phyloP scores from a whole-genome alignment of 2,113 vertebrate genomes.

The Triplophysa dalaica region DNA sequence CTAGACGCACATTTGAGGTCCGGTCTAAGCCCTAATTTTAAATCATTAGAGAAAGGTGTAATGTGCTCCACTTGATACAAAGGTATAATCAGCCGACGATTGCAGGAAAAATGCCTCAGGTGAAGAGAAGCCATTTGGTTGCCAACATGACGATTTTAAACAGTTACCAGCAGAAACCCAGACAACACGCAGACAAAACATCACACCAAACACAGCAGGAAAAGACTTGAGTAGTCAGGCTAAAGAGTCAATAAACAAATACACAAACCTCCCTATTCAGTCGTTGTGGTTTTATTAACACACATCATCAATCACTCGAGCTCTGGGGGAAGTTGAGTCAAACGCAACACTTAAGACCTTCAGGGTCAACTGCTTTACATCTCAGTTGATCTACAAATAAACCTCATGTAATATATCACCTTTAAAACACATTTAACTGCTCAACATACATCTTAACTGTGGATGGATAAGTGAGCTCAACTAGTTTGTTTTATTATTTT shows the following conservation, averaged over 20 bases:
- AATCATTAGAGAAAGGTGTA: conserved; percentile 4
- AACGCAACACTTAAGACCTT: conserved; percentile 9
- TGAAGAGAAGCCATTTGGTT: background rate
- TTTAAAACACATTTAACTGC: background rate
- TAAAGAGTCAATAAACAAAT: background rate
- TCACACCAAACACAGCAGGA: conserved; percentile 2
- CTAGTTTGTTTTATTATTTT: background rate
- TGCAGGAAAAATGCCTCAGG: background rate
- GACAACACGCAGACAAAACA: background rate
- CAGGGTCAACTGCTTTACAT: conserved; percentile 20
- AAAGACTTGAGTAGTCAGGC: conserved; percentile 2
- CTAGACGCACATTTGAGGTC: background rate
- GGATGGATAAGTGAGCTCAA: background rate
- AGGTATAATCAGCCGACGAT: background rate
- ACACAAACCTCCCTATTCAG: conserved; percentile 18
- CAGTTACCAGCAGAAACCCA: background rate
- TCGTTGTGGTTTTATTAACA: conserved; percentile 23
- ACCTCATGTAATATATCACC: conserved; percentile 34
- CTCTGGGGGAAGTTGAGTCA: conserved; percentile 41
- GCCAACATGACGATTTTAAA: conserved; percentile 6
- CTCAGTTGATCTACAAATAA: conserved; percentile 46
- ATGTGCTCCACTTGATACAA: conserved; percentile 1
- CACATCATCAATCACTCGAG: conserved; percentile 51
- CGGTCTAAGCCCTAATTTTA: background rate
- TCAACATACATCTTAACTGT: no score